Evolutionary conservation across 2,888 invertebrate genomes (phyloP).

Genomic region (Crossocerus cetratus): DNA sequence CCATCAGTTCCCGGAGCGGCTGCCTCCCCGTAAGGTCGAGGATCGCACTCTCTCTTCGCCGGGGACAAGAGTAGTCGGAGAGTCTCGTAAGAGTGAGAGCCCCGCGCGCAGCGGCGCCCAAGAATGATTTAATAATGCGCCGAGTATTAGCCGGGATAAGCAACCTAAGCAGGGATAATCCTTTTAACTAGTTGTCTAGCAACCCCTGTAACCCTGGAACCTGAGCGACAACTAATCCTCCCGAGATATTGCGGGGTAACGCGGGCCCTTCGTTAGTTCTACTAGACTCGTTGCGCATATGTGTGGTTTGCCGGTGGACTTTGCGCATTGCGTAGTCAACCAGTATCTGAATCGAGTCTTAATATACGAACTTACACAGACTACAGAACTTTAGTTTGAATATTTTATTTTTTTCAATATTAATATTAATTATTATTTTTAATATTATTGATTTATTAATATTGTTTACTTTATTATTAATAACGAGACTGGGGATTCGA

Average conservation of each 20-base stretch:
- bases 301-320: too few relatives aligned
- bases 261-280: constrained; percentile 2
- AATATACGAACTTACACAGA: too few relatives aligned
- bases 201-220: constrained; percentile 71
- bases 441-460: too few relatives aligned
- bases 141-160: constrained; percentile 68
- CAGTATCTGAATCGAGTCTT: too few relatives aligned
- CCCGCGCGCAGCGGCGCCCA: constrained; percentile 51
- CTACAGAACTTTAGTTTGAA: too few relatives aligned
- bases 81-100: constrained; percentile 43
- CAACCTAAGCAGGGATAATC: constrained; percentile 73
- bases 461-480: too few relatives aligned
- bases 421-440: too few relatives aligned
- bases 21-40: constrained; percentile 31
- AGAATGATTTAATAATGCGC: constrained; percentile 74
- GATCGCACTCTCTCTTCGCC: constrained; percentile 30
- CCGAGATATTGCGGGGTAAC: constrained; percentile 65
- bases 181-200: constrained; percentile 74
- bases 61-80: constrained; percentile 15
- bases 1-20: constrained; percentile 35
- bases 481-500: too few relatives aligned
- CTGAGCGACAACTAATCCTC: constrained; percentile 71
- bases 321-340: too few relatives aligned
- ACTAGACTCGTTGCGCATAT: too few relatives aligned
- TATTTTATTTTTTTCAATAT: too few relatives aligned